Base-by-base conservation (phyloP, 2,113 vertebrate genomes). In the Zosterops lateralis region DNA sequence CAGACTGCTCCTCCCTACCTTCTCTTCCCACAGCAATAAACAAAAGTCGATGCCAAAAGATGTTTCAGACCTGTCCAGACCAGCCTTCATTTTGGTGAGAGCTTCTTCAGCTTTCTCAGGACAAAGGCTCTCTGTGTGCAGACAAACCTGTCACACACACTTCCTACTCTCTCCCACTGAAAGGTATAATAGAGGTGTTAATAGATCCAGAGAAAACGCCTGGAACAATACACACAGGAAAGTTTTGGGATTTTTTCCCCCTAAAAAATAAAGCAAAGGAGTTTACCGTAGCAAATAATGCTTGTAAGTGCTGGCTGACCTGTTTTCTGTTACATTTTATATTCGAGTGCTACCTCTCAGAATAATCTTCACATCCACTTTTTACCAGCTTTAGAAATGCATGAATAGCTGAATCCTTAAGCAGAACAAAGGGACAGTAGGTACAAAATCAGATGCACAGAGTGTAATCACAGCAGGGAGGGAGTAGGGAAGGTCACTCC, bases 1-100 rank as follows among this genome's bases (percentile, higher is more conserved):
- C 61, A 92, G 90, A 31, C 75, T 74, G 67, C 57, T 86, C 64
- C 88, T 92, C 75, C 90, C 79, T 83, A 70, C 64, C 82, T 62
- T 60, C 71, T 90, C 60, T 80, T 88, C 51, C 67, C 88, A 88
- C 75, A 14, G 8, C 79, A 95, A 77, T 32, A 93, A 94, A 84
- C 47, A 74, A 0, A 1, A 85, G 36, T 13, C 0, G 2, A 72
- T 3, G 48, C 84, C 86, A 93, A 84, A 36, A 79, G 57, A 67
- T 22, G 34, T 62, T 89, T 91, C 66, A 88, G 53, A 83, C 82
- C 75, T 91, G 93, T 48, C 68, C 82, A 67, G 65, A 77, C 82
- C 84, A 94, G 93, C 54, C 56, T 92, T 74, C 44, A 16, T 50
- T 83, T 44, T 45, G 36, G 44, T 44, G 29, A 65, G 26, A 51